Evolutionary conservation across 2,888 invertebrate genomes (phyloP), one percentile per base, ranked within the genome.

Genomic region (Apamea anceps): DNA sequence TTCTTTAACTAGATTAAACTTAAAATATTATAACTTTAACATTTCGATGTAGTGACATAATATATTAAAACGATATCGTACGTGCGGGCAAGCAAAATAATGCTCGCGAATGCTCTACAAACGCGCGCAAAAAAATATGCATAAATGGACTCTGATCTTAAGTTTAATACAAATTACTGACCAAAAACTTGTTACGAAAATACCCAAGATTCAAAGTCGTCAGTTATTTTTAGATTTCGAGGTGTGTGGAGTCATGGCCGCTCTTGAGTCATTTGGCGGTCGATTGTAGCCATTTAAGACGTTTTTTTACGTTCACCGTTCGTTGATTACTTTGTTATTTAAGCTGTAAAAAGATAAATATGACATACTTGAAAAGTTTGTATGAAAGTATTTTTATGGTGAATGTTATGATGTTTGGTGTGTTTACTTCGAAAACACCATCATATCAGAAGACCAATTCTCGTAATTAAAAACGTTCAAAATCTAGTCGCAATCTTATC

Each of bases 131-230:
- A 57, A 57, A 63, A 32, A 42, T 5, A 42, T 71, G 81, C 75
- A 60, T 67, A 65, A 85, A 78, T 51, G 67, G 80, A 81, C 25
- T 60, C 42, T 15, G 66, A 42, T 28, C 77, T 79, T 72, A 62
- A 81, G 67, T 66, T 63, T 60, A 63, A 81, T 79, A 75, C 75
- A 68, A 82, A 79, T 77, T 75, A 62, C 70, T 75, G 77, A 82
- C 85, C 85, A 85, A 90, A 89, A 92, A 91, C 89, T 86, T 86
- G 90, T 87, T 89, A 88, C 90, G 71, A 91, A 92, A 93, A 93
- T 92, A 93, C 84, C 80, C 76, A 77, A 85, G 85, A 87, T 86
- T 85, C 81, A 88, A 88, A 88, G 79, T 82, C 60, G 89, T 71
- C 10, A 37, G 79, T n/a, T 90, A 89, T 89, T 91, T 92, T 90